Evolutionary conservation across 92 coral and sea anemone species (phyloP).

Genomic region (Ricordea florida): DNA sequence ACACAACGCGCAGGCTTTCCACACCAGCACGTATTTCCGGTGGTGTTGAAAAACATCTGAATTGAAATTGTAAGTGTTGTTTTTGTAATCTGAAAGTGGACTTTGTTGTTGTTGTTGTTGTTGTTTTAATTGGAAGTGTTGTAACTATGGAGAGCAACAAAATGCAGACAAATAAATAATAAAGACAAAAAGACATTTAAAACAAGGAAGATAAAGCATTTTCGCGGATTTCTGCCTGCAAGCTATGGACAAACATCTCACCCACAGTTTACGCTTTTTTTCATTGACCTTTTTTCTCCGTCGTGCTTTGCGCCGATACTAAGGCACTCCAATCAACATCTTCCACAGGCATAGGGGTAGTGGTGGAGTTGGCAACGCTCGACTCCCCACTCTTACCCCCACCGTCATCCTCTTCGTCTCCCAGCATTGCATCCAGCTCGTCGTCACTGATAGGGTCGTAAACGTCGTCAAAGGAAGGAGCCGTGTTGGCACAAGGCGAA

Average conservation of each 20-base stretch:
- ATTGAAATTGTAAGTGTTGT: no score
- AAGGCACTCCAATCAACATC: conserved; percentile 98
- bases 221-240: background rate
- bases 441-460: conserved; percentile 99
- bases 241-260: background rate
- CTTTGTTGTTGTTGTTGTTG: no score
- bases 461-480: conserved; percentile 89
- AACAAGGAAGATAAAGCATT: background rate
- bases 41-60: no score
- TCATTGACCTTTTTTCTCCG: conserved; percentile 68
- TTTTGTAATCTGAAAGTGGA: no score
- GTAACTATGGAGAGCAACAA: no score
- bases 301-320: conserved; percentile 56
- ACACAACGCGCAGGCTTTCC: no score
- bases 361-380: conserved; percentile 13
- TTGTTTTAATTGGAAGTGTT: no score
- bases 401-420: conserved; percentile 83
- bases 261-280: background rate
- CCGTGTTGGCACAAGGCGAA: conserved; percentile 42
- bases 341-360: conserved; percentile 78
- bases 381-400: conserved; percentile 16
- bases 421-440: conserved; percentile 93
- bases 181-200: background rate
- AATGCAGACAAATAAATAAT: background rate
- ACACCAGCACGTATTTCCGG: no score